phyloP scores from a whole-genome alignment of 2,888 invertebrate species.

The Miltochrista miniata region DNA sequence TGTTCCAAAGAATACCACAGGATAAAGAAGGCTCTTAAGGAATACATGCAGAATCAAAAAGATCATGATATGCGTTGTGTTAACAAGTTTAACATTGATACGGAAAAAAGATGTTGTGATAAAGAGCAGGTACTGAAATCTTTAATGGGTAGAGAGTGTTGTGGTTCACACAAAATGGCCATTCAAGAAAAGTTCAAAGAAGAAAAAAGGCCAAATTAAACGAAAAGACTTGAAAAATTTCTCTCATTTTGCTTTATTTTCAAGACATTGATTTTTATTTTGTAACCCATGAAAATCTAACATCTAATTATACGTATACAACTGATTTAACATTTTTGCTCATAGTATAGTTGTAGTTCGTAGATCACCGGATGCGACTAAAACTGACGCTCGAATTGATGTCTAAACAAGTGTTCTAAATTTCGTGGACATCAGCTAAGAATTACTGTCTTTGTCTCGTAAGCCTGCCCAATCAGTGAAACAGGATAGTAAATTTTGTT shows the following conservation, averaged over 20 bases:
- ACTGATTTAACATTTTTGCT: constrained; percentile 9
- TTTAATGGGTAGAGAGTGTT: constrained; percentile 67
- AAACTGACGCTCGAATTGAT: too few species aligned
- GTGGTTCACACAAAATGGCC: constrained; percentile 70
- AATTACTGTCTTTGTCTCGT: too few species aligned
- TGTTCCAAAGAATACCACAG: constrained; percentile 76
- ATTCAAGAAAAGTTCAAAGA: constrained; percentile 66
- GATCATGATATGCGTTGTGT: constrained; percentile 68
- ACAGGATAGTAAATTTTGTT: too few species aligned
- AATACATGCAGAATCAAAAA: constrained; percentile 69
- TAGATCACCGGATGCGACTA: too few species aligned
- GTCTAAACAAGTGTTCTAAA: too few species aligned
- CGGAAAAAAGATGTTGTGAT: constrained; percentile 73
- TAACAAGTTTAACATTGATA: constrained; percentile 69
- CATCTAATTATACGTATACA: constrained; percentile 5
- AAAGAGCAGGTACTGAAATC: constrained; percentile 65
- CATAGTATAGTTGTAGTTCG: background rate
- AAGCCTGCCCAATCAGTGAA: too few species aligned
- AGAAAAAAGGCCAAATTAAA: constrained; percentile 37
- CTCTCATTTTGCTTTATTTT: background rate
- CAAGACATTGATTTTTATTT: constrained; percentile 70
- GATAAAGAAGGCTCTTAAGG: constrained; percentile 71
- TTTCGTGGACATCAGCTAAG: too few species aligned
- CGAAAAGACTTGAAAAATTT: background rate
- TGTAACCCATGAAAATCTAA: constrained; percentile 64